A percentile compares a stretch with the other conserved stretches of the same genome.
Evolutionary conservation across 2,797 vertebrate genomes (phyloP).

Genomic region (Pyrrhura leucotis): DNA sequence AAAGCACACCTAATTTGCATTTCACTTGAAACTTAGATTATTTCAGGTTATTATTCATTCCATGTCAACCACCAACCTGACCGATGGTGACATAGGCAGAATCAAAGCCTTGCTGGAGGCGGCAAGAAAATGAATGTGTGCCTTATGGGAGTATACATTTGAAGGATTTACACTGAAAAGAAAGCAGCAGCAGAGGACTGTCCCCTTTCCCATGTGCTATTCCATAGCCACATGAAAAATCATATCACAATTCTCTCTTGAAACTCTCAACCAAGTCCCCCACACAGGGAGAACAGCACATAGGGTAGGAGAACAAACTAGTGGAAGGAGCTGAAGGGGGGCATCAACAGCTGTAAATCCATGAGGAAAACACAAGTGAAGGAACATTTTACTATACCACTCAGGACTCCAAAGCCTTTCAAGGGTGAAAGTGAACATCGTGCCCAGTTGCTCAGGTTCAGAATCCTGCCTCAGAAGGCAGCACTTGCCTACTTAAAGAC

Average conservation of each 20-base stretch:
- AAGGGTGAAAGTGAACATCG: neutral
- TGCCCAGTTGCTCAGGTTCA: neutral
- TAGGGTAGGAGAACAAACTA: neutral
- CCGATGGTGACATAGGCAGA: rapidly evolving
- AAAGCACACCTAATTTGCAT: neutral
- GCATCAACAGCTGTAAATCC: neutral
- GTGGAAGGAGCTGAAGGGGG: neutral
- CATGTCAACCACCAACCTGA: neutral
- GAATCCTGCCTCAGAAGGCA: neutral
- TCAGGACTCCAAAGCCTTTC: neutral
- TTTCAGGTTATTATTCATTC: neutral
- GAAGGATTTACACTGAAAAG: neutral
- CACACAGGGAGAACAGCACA: neutral
- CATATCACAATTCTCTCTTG: rapidly evolving
- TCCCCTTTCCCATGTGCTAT: rapidly evolving
- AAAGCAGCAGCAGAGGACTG: neutral
- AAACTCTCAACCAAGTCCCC: neutral
- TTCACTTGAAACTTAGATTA: neutral
- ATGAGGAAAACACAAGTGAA: neutral
- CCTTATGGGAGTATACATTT: neutral
- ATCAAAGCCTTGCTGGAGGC: neutral
- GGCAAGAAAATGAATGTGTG: neutral
- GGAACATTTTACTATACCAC: neutral
- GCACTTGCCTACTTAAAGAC: neutral
- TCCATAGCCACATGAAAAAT: neutral